Base-by-base conservation (phyloP, 2,797 vertebrate genomes). In the Tachyglossus aculeatus region DNA sequence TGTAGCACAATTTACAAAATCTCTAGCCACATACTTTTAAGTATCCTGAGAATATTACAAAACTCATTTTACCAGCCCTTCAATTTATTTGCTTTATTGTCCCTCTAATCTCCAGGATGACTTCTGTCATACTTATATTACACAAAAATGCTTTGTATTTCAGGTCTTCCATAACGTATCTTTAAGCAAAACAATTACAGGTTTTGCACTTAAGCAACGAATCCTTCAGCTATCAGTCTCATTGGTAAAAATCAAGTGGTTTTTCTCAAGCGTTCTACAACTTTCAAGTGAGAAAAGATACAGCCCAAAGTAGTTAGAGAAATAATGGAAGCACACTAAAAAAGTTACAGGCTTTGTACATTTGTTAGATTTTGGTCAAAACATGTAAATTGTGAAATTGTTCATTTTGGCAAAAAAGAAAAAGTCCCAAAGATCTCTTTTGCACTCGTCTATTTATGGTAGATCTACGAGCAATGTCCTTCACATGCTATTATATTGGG, bases 21-120 rank as follows among this genome's bases (percentile, higher is more conserved):
- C 78, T 88, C 90, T 87, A 89, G 87, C 77, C 86, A 85, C 86
- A 87, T 89, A 89, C 83, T 89, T 85, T 85, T 91, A 86, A 91
- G 87, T 87, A 92, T 93, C 91, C 92, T 94, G 92, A 94, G 92
- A 88, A 91, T 90, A 90, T 90, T 92, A 93, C 79, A 92, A 93
- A 92, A 88, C 88, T 90, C 84, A 58, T 85, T 91, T 84, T 89
- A 80, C 88, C 88, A 91, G 90, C 88, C 92, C 89, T 93, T 93
- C 89, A 87, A n/a, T 77, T 82, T 93, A 88, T 89, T 88, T 80
- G 63, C 88, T 90, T 90, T 90, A 85, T 88, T 90, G 82, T 85
- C 80, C 81, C 82, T 72, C 77, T 71, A 78, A 67, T 74, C 71
- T 78, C 72, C 84, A 86, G 62, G 58, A 59, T 61, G 82, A 67